Conservation (phyloP, 2,888 invertebrate genomes). For the Incurvaria masculella region DNA sequence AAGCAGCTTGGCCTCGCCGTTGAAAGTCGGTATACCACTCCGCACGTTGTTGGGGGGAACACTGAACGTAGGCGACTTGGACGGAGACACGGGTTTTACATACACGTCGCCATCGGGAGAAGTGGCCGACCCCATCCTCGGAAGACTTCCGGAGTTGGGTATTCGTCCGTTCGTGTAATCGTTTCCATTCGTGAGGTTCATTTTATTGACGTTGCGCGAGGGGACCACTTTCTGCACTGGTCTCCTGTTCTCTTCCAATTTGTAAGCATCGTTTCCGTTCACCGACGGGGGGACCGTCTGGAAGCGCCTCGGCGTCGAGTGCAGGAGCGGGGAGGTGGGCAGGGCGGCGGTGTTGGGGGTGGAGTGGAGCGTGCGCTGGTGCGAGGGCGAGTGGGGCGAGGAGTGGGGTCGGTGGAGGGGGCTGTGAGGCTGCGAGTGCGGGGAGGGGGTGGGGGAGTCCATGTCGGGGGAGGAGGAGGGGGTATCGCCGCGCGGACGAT, state of each 20-base stretch:
- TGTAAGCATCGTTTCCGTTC: slow-evolving; percentile 30
- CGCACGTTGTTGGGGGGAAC: slow-evolving; percentile 27
- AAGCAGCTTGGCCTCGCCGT: slow-evolving; percentile 44
- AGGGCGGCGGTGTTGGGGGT: slow-evolving; percentile 35
- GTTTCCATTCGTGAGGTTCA: slow-evolving; percentile 45
- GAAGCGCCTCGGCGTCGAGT: slow-evolving; percentile 49
- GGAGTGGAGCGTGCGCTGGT: slow-evolving; percentile 49
- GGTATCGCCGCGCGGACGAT: slow-evolving; percentile 63
- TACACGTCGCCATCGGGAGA: slow-evolving; percentile 39
- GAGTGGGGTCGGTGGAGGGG: slow-evolving; percentile 33
- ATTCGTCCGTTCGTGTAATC: slow-evolving; percentile 28
- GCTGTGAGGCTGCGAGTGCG: slow-evolving; percentile 52
- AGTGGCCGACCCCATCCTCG: slow-evolving; percentile 4
- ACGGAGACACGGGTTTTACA: slow-evolving; percentile 64
- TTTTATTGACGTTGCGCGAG: slow-evolving; percentile 60
- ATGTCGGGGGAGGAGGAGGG: slow-evolving; percentile 46
- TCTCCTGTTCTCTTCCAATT: slow-evolving; percentile 54
- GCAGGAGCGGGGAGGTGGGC: slow-evolving; percentile 45
- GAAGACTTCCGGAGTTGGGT: slow-evolving; percentile 22
- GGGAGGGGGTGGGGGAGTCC: slow-evolving; percentile 44
- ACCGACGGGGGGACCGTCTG: slow-evolving; percentile 24
- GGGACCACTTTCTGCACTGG: slow-evolving; percentile 80
- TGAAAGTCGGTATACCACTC: slow-evolving; percentile 39
- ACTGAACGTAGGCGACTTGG: slow-evolving; percentile 50
- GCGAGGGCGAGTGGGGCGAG: slow-evolving; percentile 33